These are phyloP conservation scores for Pseudomyrmex pallidus DNA, from an alignment of 1,140 invertebrate species.

Conservation along the genomic window DNA sequence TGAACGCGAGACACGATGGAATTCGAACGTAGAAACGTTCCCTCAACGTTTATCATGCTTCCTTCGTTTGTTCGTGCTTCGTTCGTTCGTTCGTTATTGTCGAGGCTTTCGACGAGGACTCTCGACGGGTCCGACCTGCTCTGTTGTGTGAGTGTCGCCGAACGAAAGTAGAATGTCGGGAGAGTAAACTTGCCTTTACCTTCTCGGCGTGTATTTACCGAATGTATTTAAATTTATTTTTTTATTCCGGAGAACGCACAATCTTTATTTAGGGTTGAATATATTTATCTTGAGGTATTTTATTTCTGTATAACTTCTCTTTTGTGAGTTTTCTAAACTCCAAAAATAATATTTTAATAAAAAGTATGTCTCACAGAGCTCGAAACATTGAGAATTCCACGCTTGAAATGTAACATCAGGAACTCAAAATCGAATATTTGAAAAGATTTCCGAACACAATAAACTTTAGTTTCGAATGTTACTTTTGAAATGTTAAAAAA, in stretches of 20 bases:
- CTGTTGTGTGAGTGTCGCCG: background rate
- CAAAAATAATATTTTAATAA: too few species aligned
- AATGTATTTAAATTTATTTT: too few species aligned
- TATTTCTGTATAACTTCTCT: too few species aligned
- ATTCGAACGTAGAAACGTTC: conserved; percentile 63
- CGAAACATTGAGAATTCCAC: too few species aligned
- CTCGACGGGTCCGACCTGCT: background rate
- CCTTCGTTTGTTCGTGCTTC: background rate
- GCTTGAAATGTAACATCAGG: background rate
- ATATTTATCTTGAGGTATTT: too few species aligned
- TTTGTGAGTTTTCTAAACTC: too few species aligned
- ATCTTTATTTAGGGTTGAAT: too few species aligned
- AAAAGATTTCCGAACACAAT: background rate
- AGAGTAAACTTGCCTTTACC: background rate
- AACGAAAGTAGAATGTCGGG: background rate
- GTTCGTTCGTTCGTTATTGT: background rate
- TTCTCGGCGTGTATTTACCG: too few species aligned
- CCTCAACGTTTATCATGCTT: conserved; percentile 25
- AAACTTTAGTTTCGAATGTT: background rate
- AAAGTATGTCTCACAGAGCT: too few species aligned
- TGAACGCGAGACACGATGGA: conserved; percentile 65
- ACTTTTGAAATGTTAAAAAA: background rate
- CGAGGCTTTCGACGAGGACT: background rate
- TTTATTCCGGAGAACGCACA: too few species aligned
- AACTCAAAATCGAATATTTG: background rate